A percentile compares a stretch with the other conserved stretches of the same genome.
Conservation (phyloP, 2,797 vertebrate genomes). For the Labeo calbasu region DNA sequence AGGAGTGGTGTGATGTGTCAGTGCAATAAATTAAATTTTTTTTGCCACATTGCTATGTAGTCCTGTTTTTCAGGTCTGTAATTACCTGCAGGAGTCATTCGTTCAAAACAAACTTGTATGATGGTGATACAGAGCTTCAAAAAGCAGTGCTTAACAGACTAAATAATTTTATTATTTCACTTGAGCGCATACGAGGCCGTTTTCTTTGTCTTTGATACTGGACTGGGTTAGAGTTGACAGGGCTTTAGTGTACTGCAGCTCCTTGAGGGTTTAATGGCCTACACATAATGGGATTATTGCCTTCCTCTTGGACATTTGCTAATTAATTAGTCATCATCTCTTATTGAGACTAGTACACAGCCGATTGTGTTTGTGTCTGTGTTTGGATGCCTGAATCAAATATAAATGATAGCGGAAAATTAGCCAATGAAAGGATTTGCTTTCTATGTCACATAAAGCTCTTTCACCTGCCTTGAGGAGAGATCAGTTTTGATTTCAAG, state of each 20-base stretch:
- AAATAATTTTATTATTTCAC: slow-evolving; percentile 47
- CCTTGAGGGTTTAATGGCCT: slow-evolving; percentile 59
- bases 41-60: not conserved
- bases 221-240: slow-evolving; percentile 35
- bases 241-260: slow-evolving; percentile 39
- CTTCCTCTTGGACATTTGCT: slow-evolving; percentile 39
- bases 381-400: not conserved
- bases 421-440: not conserved
- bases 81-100: not conserved
- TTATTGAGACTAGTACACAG: slow-evolving; percentile 7
- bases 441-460: not conserved
- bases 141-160: slow-evolving; percentile 11
- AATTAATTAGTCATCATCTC: slow-evolving; percentile 44
- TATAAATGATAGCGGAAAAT: not conserved
- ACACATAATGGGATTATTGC: slow-evolving; percentile 59
- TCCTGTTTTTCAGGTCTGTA: not conserved
- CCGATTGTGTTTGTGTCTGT: slow-evolving; percentile 13
- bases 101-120: not conserved
- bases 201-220: slow-evolving; percentile 22
- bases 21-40: not conserved
- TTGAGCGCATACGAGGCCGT: slow-evolving; percentile 25
- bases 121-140: slow-evolving; percentile 24
- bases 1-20: not conserved
- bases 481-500: not conserved
- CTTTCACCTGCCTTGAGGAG: not conserved